Base-by-base conservation (phyloP, 2,113 vertebrate species). In the Podilymbus podiceps region DNA sequence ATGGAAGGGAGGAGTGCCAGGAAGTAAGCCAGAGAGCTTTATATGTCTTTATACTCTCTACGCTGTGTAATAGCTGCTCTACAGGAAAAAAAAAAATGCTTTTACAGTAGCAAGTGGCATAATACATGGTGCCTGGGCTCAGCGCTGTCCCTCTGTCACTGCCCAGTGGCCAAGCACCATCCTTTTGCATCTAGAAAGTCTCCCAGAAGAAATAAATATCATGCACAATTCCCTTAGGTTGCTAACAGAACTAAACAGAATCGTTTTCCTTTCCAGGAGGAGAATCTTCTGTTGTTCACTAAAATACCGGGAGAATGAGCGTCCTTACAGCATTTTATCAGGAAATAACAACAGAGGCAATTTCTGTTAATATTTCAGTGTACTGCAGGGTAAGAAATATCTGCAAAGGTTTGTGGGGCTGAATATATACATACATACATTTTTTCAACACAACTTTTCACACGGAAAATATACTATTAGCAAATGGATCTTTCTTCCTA, bases 331-430 rank as follows among this genome's bases (percentile, higher is more conserved):
- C 35, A 30, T 90, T 96, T 94, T 90, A 93, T 78, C 28, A 84
- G 47, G 58, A 93, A 95, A 90, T 82, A 83, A 66, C 4, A 38
- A 44, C 74, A 90, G 92, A 95, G 30, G 30, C 42, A 73, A 90
- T 95, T 96, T 97, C 83, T 96, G 88, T 94, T 95, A 89, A 93
- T 79, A 97, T 84, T 85, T 88, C 88, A 81, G 22, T 74, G 19
- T 38, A 78, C 63, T 90, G 72, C 52, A 93, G 88, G 92, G 79
- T 93, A 94, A 76, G n/a, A 97, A 80, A 96, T 89, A 91, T 33
- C 71, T 96, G 58, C 56, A 95, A 93, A 96, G 72, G 69, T 92
- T 95, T 96, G 78, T 96, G 85, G 67, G 72, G 75, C 74, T 81
- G 79, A 89, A 92, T 96, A 96, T 44, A 91, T 87, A 74, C 25